phyloP scores from a whole-genome alignment of 53 echinoderm and acorn worm genomes.

The Pentamera pediparva region DNA sequence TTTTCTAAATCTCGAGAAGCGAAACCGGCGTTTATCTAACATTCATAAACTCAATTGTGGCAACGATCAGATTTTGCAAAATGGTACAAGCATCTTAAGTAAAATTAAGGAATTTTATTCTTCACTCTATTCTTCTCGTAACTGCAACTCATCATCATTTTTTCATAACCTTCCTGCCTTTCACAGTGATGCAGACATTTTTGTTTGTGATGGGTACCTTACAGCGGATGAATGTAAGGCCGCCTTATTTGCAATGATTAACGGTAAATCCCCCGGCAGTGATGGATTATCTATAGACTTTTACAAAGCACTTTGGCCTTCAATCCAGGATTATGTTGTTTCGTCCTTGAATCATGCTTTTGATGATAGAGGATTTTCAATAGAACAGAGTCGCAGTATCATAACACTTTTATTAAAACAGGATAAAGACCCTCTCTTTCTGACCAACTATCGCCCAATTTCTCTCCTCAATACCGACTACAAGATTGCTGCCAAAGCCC shows the following conservation, averaged over 20 bases:
- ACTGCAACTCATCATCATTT: no score
- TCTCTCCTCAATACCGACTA: background rate
- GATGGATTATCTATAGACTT: background rate
- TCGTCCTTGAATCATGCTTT: background rate
- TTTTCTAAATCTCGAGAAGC: slow-evolving; percentile 41
- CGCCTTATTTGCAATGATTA: background rate
- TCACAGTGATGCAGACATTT: background rate
- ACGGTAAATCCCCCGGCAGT: background rate
- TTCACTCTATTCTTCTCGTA: background rate
- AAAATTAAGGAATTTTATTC: background rate
- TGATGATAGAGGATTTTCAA: background rate
- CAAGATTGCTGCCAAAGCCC: background rate
- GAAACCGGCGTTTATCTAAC: no score
- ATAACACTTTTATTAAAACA: background rate
- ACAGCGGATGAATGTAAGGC: background rate
- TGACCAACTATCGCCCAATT: background rate
- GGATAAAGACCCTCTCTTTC: background rate
- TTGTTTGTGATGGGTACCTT: background rate
- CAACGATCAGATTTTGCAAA: background rate
- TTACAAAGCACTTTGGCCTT: background rate
- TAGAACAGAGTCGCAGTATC: background rate
- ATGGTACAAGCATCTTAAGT: background rate
- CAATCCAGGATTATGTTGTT: background rate
- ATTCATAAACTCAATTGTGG: background rate
- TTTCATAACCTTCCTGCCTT: no score